phyloP scores from a whole-genome alignment of 2,888 invertebrate species.

The Dermolepida albohirtum region DNA sequence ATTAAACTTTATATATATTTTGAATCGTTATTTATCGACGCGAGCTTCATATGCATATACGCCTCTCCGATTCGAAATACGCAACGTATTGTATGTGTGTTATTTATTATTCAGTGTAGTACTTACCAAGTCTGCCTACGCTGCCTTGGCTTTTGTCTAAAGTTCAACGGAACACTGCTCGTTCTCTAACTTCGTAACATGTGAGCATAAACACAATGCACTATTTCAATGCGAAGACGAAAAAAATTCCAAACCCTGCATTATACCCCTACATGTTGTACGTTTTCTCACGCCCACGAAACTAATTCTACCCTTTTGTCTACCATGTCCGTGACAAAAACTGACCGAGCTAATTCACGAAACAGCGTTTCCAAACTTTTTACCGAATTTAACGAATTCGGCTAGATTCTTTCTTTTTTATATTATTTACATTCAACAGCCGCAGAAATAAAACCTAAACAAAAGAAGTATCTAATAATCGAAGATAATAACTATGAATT shows the following conservation, averaged over 20 bases:
- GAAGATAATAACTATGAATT: too few relatives aligned
- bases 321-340: slow-evolving; percentile 1
- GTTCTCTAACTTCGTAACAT: slow-evolving; percentile 29
- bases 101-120: slow-evolving; percentile 27
- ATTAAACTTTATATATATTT: slow-evolving; percentile 24
- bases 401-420: too few relatives aligned
- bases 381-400: not conserved
- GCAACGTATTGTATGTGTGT: slow-evolving; percentile 19
- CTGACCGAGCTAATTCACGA: slow-evolving; percentile 16
- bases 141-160: slow-evolving; percentile 21
- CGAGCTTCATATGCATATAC: slow-evolving; percentile 13
- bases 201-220: slow-evolving; percentile 42
- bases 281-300: slow-evolving; percentile 39
- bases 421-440: too few relatives aligned
- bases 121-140: slow-evolving; percentile 7
- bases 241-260: slow-evolving; percentile 22
- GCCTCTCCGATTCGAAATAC: slow-evolving; percentile 13
- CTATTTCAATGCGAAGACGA: slow-evolving; percentile 27
- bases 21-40: slow-evolving; percentile 13
- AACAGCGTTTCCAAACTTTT: not conserved
- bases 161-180: slow-evolving; percentile 7
- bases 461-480: too few relatives aligned
- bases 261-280: slow-evolving; percentile 35
- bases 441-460: too few relatives aligned
- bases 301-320: slow-evolving; percentile 17